Percentiles rank a stretch among this genome's conserved stretches.
Evolutionary conservation across 2,888 invertebrate genomes (phyloP).

Genomic region (Barypeithes pellucidus): DNA sequence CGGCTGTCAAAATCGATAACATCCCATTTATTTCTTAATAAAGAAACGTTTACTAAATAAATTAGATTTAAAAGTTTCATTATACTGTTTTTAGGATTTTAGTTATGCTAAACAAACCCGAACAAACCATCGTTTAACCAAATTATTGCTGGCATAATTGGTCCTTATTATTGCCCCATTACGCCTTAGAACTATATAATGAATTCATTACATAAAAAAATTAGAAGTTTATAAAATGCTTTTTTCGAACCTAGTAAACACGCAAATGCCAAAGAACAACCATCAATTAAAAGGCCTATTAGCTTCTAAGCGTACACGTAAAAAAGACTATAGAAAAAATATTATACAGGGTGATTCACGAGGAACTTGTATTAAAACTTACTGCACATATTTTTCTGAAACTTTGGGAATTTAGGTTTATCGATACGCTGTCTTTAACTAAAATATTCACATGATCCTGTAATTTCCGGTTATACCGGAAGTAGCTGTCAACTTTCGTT

Average conservation of each 20-base stretch:
- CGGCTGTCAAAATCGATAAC: slow-evolving; percentile 42
- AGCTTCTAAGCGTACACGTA: slow-evolving; percentile 29
- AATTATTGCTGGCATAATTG: slow-evolving; percentile 9
- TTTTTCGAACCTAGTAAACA: slow-evolving; percentile 37
- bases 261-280: slow-evolving; percentile 45
- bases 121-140: background rate
- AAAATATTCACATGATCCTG: no score
- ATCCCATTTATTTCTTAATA: slow-evolving; percentile 29
- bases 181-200: slow-evolving; percentile 30
- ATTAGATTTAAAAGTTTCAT: background rate
- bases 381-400: no score
- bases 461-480: no score
- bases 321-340: no score
- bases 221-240: slow-evolving; percentile 27
- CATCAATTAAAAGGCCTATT: slow-evolving; percentile 35
- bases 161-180: slow-evolving; percentile 24
- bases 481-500: no score
- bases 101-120: no score
- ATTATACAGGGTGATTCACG: no score
- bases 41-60: slow-evolving; percentile 21
- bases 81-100: background rate
- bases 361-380: no score
- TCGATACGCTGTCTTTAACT: no score
- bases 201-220: slow-evolving; percentile 30
- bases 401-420: no score